Conservation (phyloP, 2,888 invertebrate genomes). For the Neelides folsomi region DNA sequence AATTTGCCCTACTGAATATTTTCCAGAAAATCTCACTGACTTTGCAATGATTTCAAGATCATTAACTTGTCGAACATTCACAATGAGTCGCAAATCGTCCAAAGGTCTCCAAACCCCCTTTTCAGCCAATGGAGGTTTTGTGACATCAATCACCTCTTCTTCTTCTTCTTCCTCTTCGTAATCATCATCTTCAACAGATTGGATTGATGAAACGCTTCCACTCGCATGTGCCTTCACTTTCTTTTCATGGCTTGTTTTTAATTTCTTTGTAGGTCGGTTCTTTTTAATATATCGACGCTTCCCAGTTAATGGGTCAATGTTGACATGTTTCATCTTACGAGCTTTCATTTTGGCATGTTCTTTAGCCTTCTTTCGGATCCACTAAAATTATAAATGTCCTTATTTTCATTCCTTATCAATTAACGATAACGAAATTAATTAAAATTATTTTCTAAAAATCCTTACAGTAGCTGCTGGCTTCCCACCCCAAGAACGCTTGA, state of each 20-base stretch:
- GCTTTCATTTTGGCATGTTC: conserved; percentile 3
- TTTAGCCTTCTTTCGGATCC: not conserved
- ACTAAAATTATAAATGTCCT: too few relatives aligned
- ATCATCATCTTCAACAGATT: not conserved
- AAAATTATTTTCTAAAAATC: too few relatives aligned
- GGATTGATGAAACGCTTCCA: not conserved
- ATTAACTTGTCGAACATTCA: conserved; percentile 73
- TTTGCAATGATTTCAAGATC: conserved; percentile 54
- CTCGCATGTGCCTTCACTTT: not conserved
- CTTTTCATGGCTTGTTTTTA: not conserved
- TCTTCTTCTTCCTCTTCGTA: too few relatives aligned
- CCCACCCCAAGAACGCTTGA: too few relatives aligned
- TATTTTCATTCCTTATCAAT: too few relatives aligned
- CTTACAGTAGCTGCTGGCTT: too few relatives aligned
- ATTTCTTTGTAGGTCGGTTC: not conserved
- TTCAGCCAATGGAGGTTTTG: conserved; percentile 35
- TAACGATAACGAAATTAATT: too few relatives aligned
- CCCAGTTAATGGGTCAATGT: conserved; percentile 11
- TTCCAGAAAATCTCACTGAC: conserved; percentile 88
- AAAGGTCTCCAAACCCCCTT: conserved; percentile 89
- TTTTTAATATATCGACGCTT: conserved; percentile 10
- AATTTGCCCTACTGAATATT: conserved; percentile 82
- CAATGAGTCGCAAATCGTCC: conserved; percentile 86
- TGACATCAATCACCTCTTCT: not conserved
- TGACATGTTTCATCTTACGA: not conserved